phyloP scores from a whole-genome alignment of 1,140 invertebrate genomes.

The Maconellicoccus hirsutus region DNA sequence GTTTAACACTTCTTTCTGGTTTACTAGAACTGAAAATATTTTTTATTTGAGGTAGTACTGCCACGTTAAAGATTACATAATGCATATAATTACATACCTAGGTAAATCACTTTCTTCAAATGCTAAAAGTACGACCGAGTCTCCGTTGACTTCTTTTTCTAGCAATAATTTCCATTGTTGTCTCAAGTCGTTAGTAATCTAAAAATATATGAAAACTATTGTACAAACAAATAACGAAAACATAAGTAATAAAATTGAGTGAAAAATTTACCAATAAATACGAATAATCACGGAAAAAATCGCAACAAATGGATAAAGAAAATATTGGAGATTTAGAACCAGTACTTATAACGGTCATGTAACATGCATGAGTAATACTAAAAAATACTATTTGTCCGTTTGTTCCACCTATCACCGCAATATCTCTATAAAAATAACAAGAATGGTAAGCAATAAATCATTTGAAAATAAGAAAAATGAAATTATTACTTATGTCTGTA shows the following conservation, averaged over 20 bases:
- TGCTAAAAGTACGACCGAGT: not conserved
- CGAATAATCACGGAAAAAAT: conserved; percentile 10
- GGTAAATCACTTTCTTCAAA: conserved; percentile 8
- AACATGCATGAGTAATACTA: conserved; percentile 1
- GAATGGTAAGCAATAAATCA: not conserved
- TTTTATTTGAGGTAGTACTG: no score
- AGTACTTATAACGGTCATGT: not conserved
- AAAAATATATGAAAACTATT: not conserved
- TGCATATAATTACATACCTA: not conserved
- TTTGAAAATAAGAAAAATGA: not conserved
- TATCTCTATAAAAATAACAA: not conserved
- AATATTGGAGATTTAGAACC: not conserved
- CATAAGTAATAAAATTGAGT: not conserved
- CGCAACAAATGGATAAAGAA: conserved; percentile 6
- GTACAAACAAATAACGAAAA: not conserved
- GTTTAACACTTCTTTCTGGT: not conserved
- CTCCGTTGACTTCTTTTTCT: conserved; percentile 14
- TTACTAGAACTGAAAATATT: not conserved
- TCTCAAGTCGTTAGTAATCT: conserved; percentile 7
- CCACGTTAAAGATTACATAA: not conserved
- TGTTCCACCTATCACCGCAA: not conserved
- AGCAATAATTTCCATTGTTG: conserved; percentile 10
- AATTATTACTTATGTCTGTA: not conserved
- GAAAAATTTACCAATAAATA: conserved; percentile 4
- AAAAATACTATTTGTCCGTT: not conserved